Evolutionary conservation across 2,888 invertebrate species (phyloP), one percentile per base, ranked within the genome.

Genomic region (Polydrusus tereticollis): DNA sequence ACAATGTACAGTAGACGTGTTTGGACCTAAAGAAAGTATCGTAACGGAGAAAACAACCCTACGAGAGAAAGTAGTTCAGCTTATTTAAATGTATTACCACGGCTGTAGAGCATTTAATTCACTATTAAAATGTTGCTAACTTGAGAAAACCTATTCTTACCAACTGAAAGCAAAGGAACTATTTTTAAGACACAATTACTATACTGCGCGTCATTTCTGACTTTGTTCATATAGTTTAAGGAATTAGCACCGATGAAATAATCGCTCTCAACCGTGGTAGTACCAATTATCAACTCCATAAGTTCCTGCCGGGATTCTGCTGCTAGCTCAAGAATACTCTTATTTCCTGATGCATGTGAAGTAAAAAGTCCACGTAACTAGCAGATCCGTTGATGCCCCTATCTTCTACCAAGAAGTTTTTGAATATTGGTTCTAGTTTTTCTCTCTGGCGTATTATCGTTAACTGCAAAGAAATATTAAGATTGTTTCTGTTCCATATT

Each of bases 291-390:
- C 21, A 12, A 21, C 6, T 47, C 45, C 45, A 21, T 12, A 21
- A 2, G 12, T 41, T 47, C 1, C 45, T 0, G 45, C 12, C 12
- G 26, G 5, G 1, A 2, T 29, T 23, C 23, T 33, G 18, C 23
- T 63, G 85, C 85, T 89, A 89, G 86, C 88, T 91, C 77, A 98
- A 90, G 79, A 97, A 86, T 78, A 91, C 89, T 73, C 98, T 90
- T 82, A 99, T 99, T 89, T 99, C 99, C 90, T 98, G 98, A 90
- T 99, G 99, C 87, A 99, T 94, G 87, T 98, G 97, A 88, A 98
- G 99, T 77, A 99, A 90, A 87, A 96, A 99, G 88, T 99, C 99
- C 14, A 99, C 97, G 87, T 99, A 99, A 70, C 97, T 97, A 2
- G 94, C 90, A 79, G 93, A 92, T 78, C 94, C 94, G 86, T 95